Conservation (phyloP, 2,888 invertebrate species). For the Toxonevra muliebris region DNA sequence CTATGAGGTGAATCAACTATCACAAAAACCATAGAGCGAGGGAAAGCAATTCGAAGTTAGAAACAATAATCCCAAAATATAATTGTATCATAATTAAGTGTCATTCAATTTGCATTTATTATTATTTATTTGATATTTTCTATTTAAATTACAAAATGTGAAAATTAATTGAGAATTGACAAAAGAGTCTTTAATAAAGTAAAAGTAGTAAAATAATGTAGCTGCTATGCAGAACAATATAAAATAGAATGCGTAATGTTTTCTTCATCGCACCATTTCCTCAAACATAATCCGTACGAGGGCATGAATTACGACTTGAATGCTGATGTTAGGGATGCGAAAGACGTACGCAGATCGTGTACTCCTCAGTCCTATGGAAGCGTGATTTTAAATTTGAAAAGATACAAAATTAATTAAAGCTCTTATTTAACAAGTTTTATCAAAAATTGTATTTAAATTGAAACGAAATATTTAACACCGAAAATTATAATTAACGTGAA, state of each 20-base stretch:
- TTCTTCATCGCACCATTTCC: neutral
- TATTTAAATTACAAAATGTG: slow-evolving; percentile 26
- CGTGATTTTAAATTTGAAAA: neutral
- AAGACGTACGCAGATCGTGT: slow-evolving; percentile 57
- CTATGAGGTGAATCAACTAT: no score
- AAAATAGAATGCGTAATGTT: no score
- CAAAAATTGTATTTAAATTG: no score
- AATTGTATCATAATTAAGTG: no score
- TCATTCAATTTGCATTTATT: no score
- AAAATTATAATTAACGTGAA: no score
- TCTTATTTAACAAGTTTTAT: neutral
- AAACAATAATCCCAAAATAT: no score
- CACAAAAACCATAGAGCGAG: no score
- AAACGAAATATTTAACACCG: no score
- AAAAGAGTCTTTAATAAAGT: slow-evolving; percentile 9
- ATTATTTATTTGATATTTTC: neutral
- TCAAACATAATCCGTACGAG: slow-evolving; percentile 55
- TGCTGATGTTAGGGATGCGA: slow-evolving; percentile 46
- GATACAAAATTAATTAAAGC: neutral
- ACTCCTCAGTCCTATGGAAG: slow-evolving; percentile 60
- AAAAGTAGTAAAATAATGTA: no score
- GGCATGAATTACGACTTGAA: slow-evolving; percentile 47
- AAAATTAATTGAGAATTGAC: slow-evolving; percentile 28
- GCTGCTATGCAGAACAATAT: no score
- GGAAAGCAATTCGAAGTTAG: no score